These are phyloP conservation scores for Emydura subglobosa DNA, from an alignment of 2,113 vertebrate species.

Conservation along the genomic window DNA sequence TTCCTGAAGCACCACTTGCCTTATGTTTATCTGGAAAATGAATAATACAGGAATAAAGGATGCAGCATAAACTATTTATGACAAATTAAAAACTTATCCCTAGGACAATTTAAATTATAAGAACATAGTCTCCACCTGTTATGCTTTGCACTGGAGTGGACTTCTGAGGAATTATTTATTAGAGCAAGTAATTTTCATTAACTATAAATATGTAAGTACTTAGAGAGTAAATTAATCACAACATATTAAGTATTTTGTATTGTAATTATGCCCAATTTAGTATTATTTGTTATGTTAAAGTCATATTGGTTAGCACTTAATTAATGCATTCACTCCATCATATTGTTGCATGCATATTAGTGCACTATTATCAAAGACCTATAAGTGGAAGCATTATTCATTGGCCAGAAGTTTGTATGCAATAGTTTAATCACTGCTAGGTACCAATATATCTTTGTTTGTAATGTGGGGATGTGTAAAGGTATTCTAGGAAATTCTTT, in stretches of 20 bases:
- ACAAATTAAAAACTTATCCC: conserved; percentile 63
- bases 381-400: background rate
- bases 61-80: conserved; percentile 68
- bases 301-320: background rate
- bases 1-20: conserved; percentile 24
- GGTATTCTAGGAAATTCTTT: background rate
- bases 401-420: background rate
- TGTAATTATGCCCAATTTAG: conserved; percentile 38
- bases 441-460: background rate
- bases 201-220: conserved; percentile 12
- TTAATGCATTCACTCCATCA: conserved; percentile 2
- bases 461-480: background rate
- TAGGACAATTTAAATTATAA: conserved; percentile 22
- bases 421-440: background rate
- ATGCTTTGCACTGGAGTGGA: conserved; percentile 10
- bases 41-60: conserved; percentile 66
- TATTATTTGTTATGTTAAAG: conserved; percentile 45
- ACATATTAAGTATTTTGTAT: conserved; percentile 28
- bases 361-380: background rate
- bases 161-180: conserved; percentile 33
- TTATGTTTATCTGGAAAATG: conserved; percentile 58
- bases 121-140: conserved; percentile 19
- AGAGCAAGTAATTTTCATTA: conserved; percentile 39
- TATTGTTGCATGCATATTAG: background rate
- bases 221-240: conserved; percentile 50